Evolutionary conservation across 2,888 invertebrate genomes (phyloP), one percentile per base, ranked within the genome.

Genomic region (Unio pictorum): DNA sequence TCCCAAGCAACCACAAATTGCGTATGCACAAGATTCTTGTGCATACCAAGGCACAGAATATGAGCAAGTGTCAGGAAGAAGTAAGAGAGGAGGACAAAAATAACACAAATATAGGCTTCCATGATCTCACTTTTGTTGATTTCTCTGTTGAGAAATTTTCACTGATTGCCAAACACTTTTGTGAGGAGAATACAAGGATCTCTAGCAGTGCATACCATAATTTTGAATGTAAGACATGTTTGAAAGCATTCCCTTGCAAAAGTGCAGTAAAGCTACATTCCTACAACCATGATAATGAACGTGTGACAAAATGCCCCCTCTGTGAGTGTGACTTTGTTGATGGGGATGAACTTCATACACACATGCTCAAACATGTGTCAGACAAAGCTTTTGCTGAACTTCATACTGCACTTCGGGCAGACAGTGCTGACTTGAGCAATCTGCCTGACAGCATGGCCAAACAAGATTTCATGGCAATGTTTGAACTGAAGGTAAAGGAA

Each of bases 101-200:
- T 23, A 70, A 70, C 6, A 57, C 67, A 15, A 70, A 77, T 61
- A 70, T 83, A 26, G 88, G 88, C 23, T 89, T 89, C 75, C 74
- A 85, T 79, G 94, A 95, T 88, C 90, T 89, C 68, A 93, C 93
- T 3, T 94, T 94, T 86, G 93, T 94, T n/a, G 95, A 95, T 86
- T 96, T 95, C 86, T 94, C 95, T 0, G 93, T 93, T 72, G 93
- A 93, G 80, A 95, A 95, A 87, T 95, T 95, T 86, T 93, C 95
- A 0, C 92, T 94, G 67, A 94, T 95, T 76, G 94, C 95, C 0
- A 93, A 94, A 76, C 93, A 93, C 30, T 92, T 93, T 74, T 94
- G 94, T 88, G 95, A 95, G 84, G 92, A 92, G 78, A 93, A 93
- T 71, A 70, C 80, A 5, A 81, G 87, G 56, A 75, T 79, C 68